Base-by-base conservation (phyloP, 1,140 invertebrate species). In the Lepidurus apus region DNA sequence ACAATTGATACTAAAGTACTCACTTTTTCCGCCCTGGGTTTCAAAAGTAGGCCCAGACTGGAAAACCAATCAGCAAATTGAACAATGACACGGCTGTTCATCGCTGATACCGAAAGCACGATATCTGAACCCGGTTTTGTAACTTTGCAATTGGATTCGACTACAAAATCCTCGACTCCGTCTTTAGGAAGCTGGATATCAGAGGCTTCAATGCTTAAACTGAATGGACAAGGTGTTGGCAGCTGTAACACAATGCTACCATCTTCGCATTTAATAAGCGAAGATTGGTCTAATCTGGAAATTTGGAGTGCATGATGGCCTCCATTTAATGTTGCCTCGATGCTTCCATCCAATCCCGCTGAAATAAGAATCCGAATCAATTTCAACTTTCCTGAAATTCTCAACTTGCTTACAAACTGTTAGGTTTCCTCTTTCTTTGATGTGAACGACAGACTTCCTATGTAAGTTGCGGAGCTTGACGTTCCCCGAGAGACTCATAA, bases 401-500 rank as follows among this genome's bases (percentile, higher is more conserved):
- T 47, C 10, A 47, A 65, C 2, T 34, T 13, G 21, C 53, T 65
- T 65, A 65, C 53, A 65, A 17, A 65, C 21, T 13, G 53, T 65
- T 65, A 65, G 21, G 13, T 65, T 65, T 17, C 53, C 53, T 65
- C 53, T n/a, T 17, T 65, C 53, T 65, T 13, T 65, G 17, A 65
- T 65, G 13, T 65, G 53, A 65, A 65, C 53, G 8, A 65, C 13
- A n/a, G 53, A 65, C 21, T 65, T 65, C 21, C 53, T 13, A 21
- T 65, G 53, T 21, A 65, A 65, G 53, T 65, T 65, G 17, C 53
- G 53, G 4, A 65, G 21, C 17, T 65, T 13, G 21, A 65, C 53
- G 53, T 65, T 65, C 4, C 53, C 53, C 53, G 53, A 65, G 53
- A n/a, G 53, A 65, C 53, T 65, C 53, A 65, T 65, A 65, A 65